These are phyloP conservation scores for Sparus aurata DNA, from an alignment of 2,797 vertebrate genomes.

Conservation along the genomic window DNA sequence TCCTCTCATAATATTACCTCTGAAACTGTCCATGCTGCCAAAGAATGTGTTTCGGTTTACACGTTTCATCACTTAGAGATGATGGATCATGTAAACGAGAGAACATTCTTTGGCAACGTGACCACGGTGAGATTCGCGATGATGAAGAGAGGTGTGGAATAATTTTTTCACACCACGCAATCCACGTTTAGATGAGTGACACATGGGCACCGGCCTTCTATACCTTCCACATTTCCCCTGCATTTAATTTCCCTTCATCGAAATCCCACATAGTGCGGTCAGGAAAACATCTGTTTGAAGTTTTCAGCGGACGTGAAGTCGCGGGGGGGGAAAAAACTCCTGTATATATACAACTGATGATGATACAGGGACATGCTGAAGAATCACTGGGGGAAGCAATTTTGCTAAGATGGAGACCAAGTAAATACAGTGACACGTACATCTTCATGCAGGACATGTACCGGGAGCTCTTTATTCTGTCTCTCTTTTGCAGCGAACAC, in stretches of 20 bases:
- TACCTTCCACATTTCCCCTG: background rate
- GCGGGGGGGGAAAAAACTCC: background rate
- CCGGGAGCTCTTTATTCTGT: background rate
- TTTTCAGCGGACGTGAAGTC: conserved; percentile 1
- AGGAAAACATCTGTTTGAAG: conserved; percentile 11
- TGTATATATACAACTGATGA: background rate
- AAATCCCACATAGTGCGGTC: background rate
- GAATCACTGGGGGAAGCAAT: background rate
- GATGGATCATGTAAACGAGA: conserved; percentile 47
- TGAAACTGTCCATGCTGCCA: conserved; percentile 23
- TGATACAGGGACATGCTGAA: background rate
- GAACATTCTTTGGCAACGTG: conserved; percentile 51
- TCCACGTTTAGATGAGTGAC: conserved; percentile 28
- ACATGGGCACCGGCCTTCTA: background rate
- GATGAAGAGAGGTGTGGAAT: conserved; percentile 26
- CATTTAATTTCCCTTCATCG: background rate
- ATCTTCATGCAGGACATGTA: background rate
- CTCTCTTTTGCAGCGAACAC: background rate
- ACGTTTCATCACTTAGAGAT: conserved; percentile 61
- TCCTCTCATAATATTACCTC: conserved; percentile 46
- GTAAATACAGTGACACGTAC: background rate
- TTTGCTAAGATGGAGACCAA: background rate
- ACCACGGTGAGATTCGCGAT: conserved; percentile 36
- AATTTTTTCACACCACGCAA: conserved; percentile 10
- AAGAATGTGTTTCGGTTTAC: conserved; percentile 67